Conservation (phyloP, 2,888 invertebrate species). For the Torymus auratus region DNA sequence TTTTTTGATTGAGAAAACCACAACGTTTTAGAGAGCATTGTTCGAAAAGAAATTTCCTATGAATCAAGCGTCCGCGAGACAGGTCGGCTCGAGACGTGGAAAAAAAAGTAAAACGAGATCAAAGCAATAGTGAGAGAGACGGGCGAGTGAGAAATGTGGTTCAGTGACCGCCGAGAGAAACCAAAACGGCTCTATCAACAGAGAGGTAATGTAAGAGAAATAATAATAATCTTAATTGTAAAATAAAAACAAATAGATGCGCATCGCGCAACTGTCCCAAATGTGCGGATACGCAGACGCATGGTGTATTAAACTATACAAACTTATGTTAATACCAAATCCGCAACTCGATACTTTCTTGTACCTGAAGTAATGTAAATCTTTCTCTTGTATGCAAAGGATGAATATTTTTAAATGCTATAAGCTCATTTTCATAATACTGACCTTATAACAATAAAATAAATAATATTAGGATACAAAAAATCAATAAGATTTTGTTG, state of each 20-base stretch:
- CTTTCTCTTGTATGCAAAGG: no score
- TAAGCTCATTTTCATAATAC: conserved; percentile 45
- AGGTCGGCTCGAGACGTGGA: neutral
- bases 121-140: neutral
- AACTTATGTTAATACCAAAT: neutral
- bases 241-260: conserved; percentile 9
- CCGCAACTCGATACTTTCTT: conserved; percentile 17
- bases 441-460: neutral
- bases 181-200: conserved; percentile 1
- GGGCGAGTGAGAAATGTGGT: no score
- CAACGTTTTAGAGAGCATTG: no score
- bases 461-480: no score
- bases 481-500: no score
- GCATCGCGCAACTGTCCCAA: conserved; percentile 35
- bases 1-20: no score
- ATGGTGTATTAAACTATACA: neutral
- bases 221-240: neutral
- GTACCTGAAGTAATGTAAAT: conserved; percentile 1
- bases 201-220: neutral
- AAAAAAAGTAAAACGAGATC: conserved; percentile 10
- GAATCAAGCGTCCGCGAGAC: no score
- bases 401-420: neutral
- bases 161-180: no score
- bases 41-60: no score
- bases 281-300: conserved; percentile 12